Conservation (phyloP, 2,113 vertebrate genomes). For the Cyphomyrus discorhynchus region DNA sequence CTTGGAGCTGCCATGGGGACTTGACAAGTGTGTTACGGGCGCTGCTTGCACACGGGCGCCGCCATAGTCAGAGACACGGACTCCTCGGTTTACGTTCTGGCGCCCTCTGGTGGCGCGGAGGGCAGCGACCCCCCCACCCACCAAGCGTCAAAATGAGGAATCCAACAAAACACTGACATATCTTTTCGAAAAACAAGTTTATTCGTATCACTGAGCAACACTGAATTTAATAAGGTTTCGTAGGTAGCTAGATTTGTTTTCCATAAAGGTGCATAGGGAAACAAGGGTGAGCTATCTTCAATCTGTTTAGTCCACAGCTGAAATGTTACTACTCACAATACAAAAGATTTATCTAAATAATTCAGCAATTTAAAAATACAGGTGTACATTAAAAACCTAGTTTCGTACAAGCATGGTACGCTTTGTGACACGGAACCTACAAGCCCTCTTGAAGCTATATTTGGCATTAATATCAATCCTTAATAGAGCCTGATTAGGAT, state of each 20-base stretch:
- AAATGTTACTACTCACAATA: slow-evolving; percentile 29
- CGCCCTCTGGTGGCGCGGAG: slow-evolving; percentile 32
- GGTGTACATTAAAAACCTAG: background rate
- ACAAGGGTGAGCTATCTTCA: background rate
- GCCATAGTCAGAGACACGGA: background rate
- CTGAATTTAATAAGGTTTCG: slow-evolving; percentile 18
- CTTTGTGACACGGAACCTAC: background rate
- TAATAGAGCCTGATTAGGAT: background rate
- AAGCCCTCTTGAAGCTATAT: background rate
- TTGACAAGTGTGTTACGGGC: background rate
- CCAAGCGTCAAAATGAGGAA: background rate
- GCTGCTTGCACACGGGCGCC: background rate
- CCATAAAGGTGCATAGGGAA: slow-evolving; percentile 10
- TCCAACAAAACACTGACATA: background rate
- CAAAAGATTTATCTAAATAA: slow-evolving; percentile 19
- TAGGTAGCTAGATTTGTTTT: slow-evolving; percentile 3
- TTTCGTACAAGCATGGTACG: background rate
- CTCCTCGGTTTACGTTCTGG: background rate
- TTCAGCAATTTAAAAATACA: slow-evolving; percentile 13
- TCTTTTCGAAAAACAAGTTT: slow-evolving; percentile 33
- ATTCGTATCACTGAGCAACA: slow-evolving; percentile 30
- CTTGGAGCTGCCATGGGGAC: slow-evolving; percentile 48
- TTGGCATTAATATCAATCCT: background rate
- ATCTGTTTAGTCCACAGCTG: background rate
- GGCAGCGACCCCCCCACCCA: too few species aligned